Percentiles rank a stretch among this genome's conserved stretches.
phyloP scores from a whole-genome alignment of 2,888 invertebrate genomes.

The Hypomecis punctinalis region DNA sequence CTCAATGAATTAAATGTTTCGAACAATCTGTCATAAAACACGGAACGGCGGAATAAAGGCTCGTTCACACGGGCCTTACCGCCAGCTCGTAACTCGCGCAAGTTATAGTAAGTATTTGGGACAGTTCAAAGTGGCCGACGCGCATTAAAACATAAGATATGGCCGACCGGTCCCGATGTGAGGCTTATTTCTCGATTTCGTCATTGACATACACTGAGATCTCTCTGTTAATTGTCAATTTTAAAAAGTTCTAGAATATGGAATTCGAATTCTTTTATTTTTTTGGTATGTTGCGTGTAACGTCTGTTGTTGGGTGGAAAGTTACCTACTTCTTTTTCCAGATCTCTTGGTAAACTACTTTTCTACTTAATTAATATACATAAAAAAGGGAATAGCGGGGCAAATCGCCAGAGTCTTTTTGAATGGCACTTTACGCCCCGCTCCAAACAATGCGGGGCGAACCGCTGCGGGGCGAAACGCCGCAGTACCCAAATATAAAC shows the following conservation, averaged over 20 bases:
- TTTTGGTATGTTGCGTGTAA: conserved; percentile 4
- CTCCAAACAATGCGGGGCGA: too few relatives aligned
- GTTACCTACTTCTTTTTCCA: too few relatives aligned
- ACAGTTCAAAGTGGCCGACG: conserved; percentile 80
- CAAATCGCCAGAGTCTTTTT: too few relatives aligned
- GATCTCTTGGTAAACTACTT: too few relatives aligned
- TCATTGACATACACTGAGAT: conserved; percentile 38
- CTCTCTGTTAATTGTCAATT: conserved; percentile 32
- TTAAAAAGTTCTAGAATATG: conserved; percentile 32
- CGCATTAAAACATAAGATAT: conserved; percentile 79
- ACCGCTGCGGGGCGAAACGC: too few relatives aligned
- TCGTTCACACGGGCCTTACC: conserved; percentile 64
- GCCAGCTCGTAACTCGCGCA: conserved; percentile 75
- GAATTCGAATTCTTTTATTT: conserved; percentile 9
- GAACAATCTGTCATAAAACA: conserved; percentile 69
- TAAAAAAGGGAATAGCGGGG: too few relatives aligned
- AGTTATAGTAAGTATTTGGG: conserved; percentile 83
- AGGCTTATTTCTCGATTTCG: conserved; percentile 71
- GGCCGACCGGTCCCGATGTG: conserved; percentile 69
- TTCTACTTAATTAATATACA: too few relatives aligned
- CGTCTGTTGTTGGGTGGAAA: neutral
- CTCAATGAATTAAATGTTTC: conserved; percentile 54
- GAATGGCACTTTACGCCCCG: too few relatives aligned
- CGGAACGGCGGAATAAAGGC: conserved; percentile 53
- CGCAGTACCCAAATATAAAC: too few relatives aligned